Evolutionary conservation across 2,113 vertebrate species (phyloP).

Genomic region (Platichthys stellatus): DNA sequence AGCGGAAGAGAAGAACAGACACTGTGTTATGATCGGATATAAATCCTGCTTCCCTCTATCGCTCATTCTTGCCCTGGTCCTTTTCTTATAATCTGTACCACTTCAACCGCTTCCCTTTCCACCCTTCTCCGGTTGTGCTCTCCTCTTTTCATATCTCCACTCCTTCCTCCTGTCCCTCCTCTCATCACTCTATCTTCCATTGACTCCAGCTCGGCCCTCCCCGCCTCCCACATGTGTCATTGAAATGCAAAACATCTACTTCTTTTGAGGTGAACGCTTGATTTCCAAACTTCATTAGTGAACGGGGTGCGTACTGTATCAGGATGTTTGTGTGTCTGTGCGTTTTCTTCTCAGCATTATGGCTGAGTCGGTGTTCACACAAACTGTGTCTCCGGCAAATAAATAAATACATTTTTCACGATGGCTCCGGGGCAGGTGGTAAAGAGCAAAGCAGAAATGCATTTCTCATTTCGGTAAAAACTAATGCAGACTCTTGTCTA

Average conservation of each 20-base stretch:
- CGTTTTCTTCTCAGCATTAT: not conserved
- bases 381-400: slow-evolving; percentile 18
- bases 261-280: no score
- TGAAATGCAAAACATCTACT: no score
- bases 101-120: not conserved
- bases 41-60: not conserved
- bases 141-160: not conserved
- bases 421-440: slow-evolving; percentile 56
- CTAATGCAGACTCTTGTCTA: slow-evolving; percentile 57
- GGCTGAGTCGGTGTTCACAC: slow-evolving; percentile 8
- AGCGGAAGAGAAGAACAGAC: not conserved
- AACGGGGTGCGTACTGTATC: not conserved
- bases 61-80: not conserved
- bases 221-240: no score
- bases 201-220: no score
- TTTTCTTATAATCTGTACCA: not conserved
- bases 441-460: slow-evolving; percentile 51
- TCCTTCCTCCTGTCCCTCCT: slow-evolving; percentile 1
- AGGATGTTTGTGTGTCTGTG: not conserved
- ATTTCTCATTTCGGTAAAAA: slow-evolving; percentile 58
- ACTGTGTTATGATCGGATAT: not conserved
- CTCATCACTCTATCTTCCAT: not conserved
- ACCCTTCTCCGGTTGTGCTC: not conserved
- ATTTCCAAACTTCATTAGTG: slow-evolving; percentile 15
- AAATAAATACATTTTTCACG: slow-evolving; percentile 59